Percentiles rank a stretch among this genome's conserved stretches.
Evolutionary conservation across 2,888 invertebrate species (phyloP).

Genomic region (Caprella mutica): DNA sequence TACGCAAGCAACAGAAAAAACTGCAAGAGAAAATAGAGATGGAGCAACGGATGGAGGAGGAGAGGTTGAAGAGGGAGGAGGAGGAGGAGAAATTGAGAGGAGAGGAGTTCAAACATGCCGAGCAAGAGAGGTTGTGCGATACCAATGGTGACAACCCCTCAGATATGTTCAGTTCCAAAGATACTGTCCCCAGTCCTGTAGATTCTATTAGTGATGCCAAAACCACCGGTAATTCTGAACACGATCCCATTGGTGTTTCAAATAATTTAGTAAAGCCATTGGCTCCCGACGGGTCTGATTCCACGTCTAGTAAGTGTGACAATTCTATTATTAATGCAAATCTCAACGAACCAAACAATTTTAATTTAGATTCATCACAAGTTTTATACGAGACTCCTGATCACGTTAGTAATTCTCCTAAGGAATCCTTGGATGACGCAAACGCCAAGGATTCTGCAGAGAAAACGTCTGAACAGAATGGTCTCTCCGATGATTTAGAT

Average conservation of each 20-base stretch:
- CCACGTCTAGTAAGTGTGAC: neutral
- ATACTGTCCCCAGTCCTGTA: neutral
- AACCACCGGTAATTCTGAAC: neutral
- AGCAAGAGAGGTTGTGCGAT: too few species aligned
- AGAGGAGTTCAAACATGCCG: neutral
- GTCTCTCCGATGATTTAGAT: too few species aligned
- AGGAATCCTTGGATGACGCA: neutral
- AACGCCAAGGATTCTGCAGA: neutral
- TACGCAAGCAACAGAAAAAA: neutral
- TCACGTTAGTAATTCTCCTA: too few species aligned
- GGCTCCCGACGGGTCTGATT: constrained; percentile 1
- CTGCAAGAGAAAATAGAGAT: constrained; percentile 7
- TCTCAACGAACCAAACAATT: too few species aligned
- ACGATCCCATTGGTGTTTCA: neutral
- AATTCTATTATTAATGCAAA: too few species aligned
- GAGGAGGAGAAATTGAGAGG: neutral
- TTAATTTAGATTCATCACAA: too few species aligned
- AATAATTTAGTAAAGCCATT: neutral
- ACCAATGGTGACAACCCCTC: too few species aligned
- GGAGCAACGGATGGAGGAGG: neutral
- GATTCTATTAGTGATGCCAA: neutral
- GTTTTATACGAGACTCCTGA: too few species aligned
- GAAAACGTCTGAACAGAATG: too few species aligned
- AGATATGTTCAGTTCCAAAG: neutral
- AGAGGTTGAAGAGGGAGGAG: neutral